phyloP scores from a whole-genome alignment of 1,140 invertebrate species.

The Bombus sibiricus region DNA sequence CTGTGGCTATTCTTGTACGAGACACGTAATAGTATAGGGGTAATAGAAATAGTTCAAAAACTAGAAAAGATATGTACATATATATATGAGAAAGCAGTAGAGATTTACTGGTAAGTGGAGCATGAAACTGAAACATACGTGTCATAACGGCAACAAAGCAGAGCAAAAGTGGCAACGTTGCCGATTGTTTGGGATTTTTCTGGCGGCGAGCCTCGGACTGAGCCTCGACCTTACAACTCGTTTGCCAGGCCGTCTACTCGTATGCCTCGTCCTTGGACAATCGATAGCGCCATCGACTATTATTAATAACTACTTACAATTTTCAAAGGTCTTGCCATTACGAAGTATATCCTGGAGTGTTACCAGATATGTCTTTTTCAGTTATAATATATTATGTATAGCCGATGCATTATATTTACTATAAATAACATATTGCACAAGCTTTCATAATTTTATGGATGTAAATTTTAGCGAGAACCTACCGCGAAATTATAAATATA shows the following conservation, averaged over 20 bases:
- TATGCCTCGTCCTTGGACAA: conserved; percentile 69
- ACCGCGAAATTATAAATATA: neutral
- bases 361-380: neutral
- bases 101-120: conserved; percentile 74
- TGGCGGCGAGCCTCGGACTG: conserved; percentile 62
- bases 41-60: conserved; percentile 3
- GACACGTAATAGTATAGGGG: neutral
- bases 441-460: conserved; percentile 3
- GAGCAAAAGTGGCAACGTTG: conserved; percentile 71
- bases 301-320: conserved; percentile 53
- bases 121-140: conserved; percentile 74
- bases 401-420: neutral
- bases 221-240: conserved; percentile 72
- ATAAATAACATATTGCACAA: neutral
- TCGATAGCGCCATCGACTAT: conserved; percentile 71
- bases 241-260: conserved; percentile 58
- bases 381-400: neutral
- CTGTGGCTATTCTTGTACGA: neutral
- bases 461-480: neutral
- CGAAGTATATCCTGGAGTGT: neutral
- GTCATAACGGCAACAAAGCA: conserved; percentile 69
- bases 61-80: neutral
- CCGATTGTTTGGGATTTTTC: conserved; percentile 78
- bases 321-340: conserved; percentile 35
- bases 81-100: conserved; percentile 53